A percentile compares a stretch with the other conserved stretches of the same genome.
Evolutionary conservation across 2,797 vertebrate species (phyloP).

Genomic region (Sebastes hubbsi): DNA sequence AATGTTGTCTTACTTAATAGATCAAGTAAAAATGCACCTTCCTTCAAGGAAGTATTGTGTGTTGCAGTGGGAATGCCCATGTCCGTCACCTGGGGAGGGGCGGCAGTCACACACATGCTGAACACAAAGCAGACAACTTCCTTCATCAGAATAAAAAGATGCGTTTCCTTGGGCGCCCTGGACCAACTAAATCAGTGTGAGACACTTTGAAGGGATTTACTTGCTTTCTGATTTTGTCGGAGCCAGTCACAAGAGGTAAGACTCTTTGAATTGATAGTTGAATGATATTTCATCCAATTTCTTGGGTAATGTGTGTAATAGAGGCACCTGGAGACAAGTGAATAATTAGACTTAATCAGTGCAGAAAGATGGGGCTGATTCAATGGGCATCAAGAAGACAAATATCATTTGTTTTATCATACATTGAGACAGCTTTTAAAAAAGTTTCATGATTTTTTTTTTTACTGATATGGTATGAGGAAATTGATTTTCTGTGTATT

Average conservation of each 20-base stretch:
- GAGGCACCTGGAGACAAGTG: conserved; percentile 11
- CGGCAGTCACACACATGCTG: neutral
- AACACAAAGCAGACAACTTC: conserved; percentile 5
- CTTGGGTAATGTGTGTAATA: neutral
- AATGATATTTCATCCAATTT: neutral
- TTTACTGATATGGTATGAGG: neutral
- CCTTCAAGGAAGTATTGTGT: conserved; percentile 34
- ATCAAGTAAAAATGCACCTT: neutral
- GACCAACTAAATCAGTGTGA: neutral
- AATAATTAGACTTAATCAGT: conserved; percentile 22
- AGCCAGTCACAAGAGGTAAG: conserved; percentile 51
- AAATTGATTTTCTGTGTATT: conserved; percentile 1
- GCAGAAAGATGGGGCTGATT: neutral
- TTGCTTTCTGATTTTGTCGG: neutral
- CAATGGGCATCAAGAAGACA: neutral
- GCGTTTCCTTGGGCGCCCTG: neutral
- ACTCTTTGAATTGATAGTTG: neutral
- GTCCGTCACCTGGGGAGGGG: conserved; percentile 30
- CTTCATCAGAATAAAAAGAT: conserved; percentile 16
- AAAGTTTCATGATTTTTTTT: neutral
- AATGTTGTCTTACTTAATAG: neutral
- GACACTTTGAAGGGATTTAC: neutral
- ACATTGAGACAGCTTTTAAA: neutral
- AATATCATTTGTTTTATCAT: neutral
- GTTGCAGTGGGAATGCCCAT: conserved; percentile 29